phyloP scores from a whole-genome alignment of 2,113 vertebrate genomes.

The Notarius quadriscutis region DNA sequence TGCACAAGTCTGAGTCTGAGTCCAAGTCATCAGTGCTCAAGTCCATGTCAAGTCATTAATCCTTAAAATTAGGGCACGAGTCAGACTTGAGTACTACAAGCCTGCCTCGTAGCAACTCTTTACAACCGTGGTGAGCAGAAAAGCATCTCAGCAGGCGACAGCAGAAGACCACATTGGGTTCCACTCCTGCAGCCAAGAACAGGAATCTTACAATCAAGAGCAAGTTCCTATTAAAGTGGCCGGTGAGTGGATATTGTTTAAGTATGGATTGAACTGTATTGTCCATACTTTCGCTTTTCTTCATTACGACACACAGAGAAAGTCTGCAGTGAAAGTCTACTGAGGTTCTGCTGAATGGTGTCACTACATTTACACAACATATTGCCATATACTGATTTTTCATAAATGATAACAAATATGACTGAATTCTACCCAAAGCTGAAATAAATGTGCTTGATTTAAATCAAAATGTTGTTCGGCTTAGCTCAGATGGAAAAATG shows the following conservation, averaged over 20 bases:
- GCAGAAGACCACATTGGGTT: too few species aligned
- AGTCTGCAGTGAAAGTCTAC: background rate
- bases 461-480: background rate
- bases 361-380: background rate
- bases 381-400: background rate
- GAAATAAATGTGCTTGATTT: background rate
- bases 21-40: too few species aligned
- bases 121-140: too few species aligned
- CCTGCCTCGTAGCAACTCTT: too few species aligned
- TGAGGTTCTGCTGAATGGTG: background rate
- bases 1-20: too few species aligned
- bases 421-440: background rate
- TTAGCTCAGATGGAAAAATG: background rate
- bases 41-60: background rate
- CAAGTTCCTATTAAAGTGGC: too few species aligned
- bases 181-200: too few species aligned
- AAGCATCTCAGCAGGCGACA: too few species aligned
- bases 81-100: too few species aligned
- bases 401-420: background rate
- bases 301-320: background rate
- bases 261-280: background rate
- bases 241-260: background rate
- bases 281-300: background rate
- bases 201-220: too few species aligned
- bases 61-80: too few species aligned